Evolutionary conservation across 2,888 invertebrate species (phyloP).

Genomic region (Rhingia campestris): DNA sequence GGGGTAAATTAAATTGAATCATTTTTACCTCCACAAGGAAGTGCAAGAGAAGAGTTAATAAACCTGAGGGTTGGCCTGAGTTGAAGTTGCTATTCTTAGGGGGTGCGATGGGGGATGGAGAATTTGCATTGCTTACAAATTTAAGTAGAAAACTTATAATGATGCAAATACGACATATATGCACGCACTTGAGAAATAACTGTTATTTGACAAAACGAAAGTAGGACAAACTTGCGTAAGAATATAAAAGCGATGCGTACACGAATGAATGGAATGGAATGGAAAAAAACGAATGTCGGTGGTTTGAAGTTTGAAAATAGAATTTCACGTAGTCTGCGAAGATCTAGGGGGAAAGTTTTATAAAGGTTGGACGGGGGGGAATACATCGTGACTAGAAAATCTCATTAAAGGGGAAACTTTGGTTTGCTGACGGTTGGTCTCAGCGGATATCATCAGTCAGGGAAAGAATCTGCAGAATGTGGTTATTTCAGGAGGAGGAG

Average conservation of each 20-base stretch:
- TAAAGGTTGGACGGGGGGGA: background rate
- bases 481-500: conserved; percentile 29
- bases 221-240: conserved; percentile 63
- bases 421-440: conserved; percentile 26
- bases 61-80: conserved; percentile 14
- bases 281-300: background rate
- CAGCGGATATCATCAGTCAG: conserved; percentile 34
- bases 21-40: conserved; percentile 24
- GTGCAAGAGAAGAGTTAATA: conserved; percentile 3
- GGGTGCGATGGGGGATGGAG: background rate
- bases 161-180: conserved; percentile 65
- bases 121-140: conserved; percentile 33
- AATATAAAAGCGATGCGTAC: conserved; percentile 41
- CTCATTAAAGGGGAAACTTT: background rate
- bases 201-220: conserved; percentile 37
- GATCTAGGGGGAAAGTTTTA: conserved; percentile 6
- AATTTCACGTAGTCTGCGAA: background rate
- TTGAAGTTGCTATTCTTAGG: background rate
- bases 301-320: conserved; percentile 11
- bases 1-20: conserved; percentile 55
- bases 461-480: conserved; percentile 25
- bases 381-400: background rate
- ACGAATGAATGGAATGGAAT: background rate
- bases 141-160: conserved; percentile 50
- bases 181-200: conserved; percentile 60